Percentiles rank a stretch among this genome's conserved stretches.
Conservation (phyloP, 2,888 invertebrate species). For the Erebia aethiops region DNA sequence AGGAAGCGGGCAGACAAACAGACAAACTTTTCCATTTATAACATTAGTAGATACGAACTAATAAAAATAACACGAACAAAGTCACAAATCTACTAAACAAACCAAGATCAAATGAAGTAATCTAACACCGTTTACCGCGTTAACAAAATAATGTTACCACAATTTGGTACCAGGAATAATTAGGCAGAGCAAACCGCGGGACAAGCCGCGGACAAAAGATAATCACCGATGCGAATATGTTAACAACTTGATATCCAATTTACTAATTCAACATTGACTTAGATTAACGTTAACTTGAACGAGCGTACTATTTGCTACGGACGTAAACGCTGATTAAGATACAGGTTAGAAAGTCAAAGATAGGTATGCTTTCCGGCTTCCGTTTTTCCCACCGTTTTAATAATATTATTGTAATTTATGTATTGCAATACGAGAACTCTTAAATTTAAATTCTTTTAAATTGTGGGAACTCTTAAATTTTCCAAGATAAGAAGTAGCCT, state of each 20-base stretch:
- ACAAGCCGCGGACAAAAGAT: conserved; percentile 1
- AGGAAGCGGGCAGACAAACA: too few species aligned
- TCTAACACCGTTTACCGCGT: not conserved
- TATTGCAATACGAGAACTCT: too few species aligned
- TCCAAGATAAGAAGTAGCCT: too few species aligned
- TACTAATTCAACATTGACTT: conserved; percentile 16
- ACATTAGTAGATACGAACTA: not conserved
- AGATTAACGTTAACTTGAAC: conserved; percentile 2
- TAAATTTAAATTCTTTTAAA: not conserved
- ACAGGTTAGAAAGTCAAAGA: too few species aligned
- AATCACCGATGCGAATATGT: conserved; percentile 5
- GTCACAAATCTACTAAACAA: not conserved
- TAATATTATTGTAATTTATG: too few species aligned
- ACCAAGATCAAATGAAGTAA: conserved; percentile 5
- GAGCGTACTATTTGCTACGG: conserved; percentile 5
- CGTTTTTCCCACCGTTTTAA: too few species aligned
- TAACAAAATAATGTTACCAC: conserved; percentile 13
- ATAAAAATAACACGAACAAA: not conserved
- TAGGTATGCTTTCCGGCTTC: too few species aligned
- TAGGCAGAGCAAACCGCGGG: conserved; percentile 1
- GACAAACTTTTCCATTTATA: too few species aligned
- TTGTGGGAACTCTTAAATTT: too few species aligned
- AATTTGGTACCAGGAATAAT: not conserved
- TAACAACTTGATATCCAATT: conserved; percentile 17
- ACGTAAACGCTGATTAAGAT: too few species aligned